Evolutionary conservation across 2,797 vertebrate genomes (phyloP), one percentile per base, ranked within the genome.

Genomic region (Hephaestus fuliginosus): DNA sequence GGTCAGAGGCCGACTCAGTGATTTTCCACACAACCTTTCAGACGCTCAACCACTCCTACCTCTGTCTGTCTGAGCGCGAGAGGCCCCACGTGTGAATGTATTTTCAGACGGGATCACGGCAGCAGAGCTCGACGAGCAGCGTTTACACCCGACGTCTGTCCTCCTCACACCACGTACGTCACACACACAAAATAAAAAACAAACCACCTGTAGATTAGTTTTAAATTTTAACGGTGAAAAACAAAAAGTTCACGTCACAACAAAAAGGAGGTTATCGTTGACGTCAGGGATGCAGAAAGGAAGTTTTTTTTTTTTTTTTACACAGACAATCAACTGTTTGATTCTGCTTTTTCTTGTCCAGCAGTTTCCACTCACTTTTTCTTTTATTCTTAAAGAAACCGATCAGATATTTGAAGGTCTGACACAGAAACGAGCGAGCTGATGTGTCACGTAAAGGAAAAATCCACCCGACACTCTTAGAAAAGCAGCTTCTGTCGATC

Each of bases 21-120:
- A 88, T 84, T 85, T 81, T 88, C 83, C 88, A 85, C 90, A 85
- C 83, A 87, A 83, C 84, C 88, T 78, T 87, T 82, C 62, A 84
- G 76, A 87, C 72, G 70, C 83, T 84, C 70, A 72, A 88, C 81
- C 85, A 55, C 86, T 88, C 83, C 92, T 93, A 93, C 94, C 93
- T 94, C 92, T 43, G 71, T 60, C n/a, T 62, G 86, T 86, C 69
- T 78, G 84, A 65, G 72, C 14, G 78, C 74, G 80, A 62, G 86
- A 63, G 74, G 74, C 70, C 82, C 60, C 52, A 43, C 25, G 2
- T 15, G 60, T 30, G 81, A 82, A 90, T 83, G 89, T 90, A 73
- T 81, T 64, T 62, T 77, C 63, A 69, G 78, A 64, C 83, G 22
- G 57, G 73, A 81, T 48, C 70, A 60, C 12, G 8, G 18, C 56